phyloP scores from a whole-genome alignment of 1,140 invertebrate genomes.

The Micrasema longulum region DNA sequence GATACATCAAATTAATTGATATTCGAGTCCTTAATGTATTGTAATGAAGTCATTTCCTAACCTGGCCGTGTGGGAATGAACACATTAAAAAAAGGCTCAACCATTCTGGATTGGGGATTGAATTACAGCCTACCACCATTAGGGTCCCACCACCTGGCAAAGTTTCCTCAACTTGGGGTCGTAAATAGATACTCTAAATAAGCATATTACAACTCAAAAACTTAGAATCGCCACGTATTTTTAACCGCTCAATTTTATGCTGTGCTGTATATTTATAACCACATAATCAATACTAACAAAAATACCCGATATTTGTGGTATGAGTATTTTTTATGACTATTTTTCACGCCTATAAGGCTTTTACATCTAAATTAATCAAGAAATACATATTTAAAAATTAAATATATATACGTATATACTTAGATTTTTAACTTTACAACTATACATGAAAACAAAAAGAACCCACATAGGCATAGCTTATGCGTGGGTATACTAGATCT shows the following conservation, averaged over 20 bases:
- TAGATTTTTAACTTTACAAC: no score
- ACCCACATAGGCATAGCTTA: no score
- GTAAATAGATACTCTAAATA: not conserved
- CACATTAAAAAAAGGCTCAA: slow-evolving; percentile 25
- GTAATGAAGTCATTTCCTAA: slow-evolving; percentile 32
- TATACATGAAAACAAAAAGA: no score
- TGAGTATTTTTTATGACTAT: not conserved
- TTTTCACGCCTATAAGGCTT: no score
- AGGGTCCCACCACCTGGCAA: not conserved
- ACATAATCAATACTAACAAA: not conserved
- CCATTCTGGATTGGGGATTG: slow-evolving; percentile 14
- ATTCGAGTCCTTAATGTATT: slow-evolving; percentile 26
- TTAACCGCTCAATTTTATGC: not conserved
- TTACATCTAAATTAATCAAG: no score
- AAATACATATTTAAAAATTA: no score
- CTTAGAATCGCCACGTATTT: not conserved
- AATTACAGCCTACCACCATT: slow-evolving; percentile 25
- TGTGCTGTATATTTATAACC: not conserved
- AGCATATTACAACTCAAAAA: not conserved
- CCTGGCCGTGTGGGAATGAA: slow-evolving; percentile 13
- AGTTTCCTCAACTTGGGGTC: not conserved
- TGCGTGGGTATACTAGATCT: no score
- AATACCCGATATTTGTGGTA: not conserved
- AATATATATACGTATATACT: no score
- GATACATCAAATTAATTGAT: slow-evolving; percentile 32